A percentile compares a stretch with the other conserved stretches of the same genome.
These are phyloP conservation scores for Sisyra nigra DNA, from an alignment of 2,888 invertebrate genomes.

Conservation along the genomic window DNA sequence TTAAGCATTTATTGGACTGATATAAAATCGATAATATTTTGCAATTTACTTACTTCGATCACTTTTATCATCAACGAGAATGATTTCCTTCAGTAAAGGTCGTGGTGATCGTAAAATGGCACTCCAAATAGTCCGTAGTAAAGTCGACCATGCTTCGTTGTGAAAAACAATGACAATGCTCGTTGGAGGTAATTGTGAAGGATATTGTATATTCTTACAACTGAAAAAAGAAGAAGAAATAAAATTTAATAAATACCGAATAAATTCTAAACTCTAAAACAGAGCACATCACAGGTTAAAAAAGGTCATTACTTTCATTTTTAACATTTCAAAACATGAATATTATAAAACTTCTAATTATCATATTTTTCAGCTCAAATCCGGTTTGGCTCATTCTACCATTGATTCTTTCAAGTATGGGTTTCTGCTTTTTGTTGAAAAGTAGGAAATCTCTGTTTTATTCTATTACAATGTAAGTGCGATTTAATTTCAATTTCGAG, in stretches of 20 bases:
- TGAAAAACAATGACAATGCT: slow-evolving; percentile 98
- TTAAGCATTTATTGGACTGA: no score
- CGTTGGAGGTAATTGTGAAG: slow-evolving; percentile 70
- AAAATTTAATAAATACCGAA: neutral
- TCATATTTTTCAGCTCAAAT: no score
- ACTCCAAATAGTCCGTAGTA: slow-evolving; percentile 91
- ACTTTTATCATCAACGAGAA: slow-evolving; percentile 95
- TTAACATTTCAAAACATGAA: neutral
- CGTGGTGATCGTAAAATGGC: slow-evolving; percentile 89
- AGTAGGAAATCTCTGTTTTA: no score
- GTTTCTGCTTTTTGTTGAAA: no score
- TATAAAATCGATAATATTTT: no score
- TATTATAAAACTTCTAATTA: neutral
- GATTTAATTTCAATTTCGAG: no score
- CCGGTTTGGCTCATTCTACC: no score
- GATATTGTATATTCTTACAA: slow-evolving; percentile 66
- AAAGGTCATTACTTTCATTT: neutral
- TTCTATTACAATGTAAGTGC: no score
- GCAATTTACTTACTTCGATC: slow-evolving; percentile 52
- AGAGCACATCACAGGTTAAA: neutral
- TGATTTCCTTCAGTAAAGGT: slow-evolving; percentile 78
- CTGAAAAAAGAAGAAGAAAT: slow-evolving; percentile 27
- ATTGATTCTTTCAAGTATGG: no score
- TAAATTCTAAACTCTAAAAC: neutral
- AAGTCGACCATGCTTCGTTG: slow-evolving; percentile 97